Evolutionary conservation across 2,113 vertebrate genomes (phyloP).

Genomic region (Marcusenius ussheri): DNA sequence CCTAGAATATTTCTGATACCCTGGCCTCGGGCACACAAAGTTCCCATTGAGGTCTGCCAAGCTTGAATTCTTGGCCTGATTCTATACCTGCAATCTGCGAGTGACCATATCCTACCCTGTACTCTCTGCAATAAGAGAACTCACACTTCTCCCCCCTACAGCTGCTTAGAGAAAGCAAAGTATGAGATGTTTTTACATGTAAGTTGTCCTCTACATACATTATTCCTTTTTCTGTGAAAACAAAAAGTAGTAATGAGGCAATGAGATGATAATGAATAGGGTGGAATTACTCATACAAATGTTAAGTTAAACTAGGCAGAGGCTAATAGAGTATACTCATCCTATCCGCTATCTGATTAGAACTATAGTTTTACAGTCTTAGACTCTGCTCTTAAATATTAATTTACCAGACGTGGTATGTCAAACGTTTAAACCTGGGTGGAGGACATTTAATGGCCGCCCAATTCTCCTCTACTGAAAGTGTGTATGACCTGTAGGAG

Average conservation of each 20-base stretch:
- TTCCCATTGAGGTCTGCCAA: not conserved
- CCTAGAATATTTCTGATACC: not conserved
- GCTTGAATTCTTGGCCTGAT: not conserved
- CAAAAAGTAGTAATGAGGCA: not conserved
- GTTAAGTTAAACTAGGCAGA: not conserved
- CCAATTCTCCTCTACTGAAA: not conserved
- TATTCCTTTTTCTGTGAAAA: not conserved
- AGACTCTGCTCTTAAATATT: not conserved
- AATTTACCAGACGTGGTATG: not conserved
- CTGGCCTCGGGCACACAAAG: not conserved
- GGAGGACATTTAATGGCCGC: not conserved
- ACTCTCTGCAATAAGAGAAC: not conserved
- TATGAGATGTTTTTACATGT: not conserved
- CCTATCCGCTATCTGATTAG: not conserved
- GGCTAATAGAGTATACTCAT: not conserved
- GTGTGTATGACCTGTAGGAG: constrained; percentile 59
- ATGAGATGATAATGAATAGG: not conserved
- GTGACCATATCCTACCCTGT: not conserved
- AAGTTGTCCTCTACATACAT: not conserved
- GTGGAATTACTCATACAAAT: not conserved
- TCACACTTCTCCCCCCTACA: not conserved
- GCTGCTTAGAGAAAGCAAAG: not conserved
- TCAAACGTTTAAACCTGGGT: not conserved
- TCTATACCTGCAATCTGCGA: not conserved
- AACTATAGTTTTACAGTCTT: not conserved